These are phyloP conservation scores for Theonella swinhoei DNA, from an alignment of 37 sponge, comb jelly and placozoan genomes.

Conservation along the genomic window DNA sequence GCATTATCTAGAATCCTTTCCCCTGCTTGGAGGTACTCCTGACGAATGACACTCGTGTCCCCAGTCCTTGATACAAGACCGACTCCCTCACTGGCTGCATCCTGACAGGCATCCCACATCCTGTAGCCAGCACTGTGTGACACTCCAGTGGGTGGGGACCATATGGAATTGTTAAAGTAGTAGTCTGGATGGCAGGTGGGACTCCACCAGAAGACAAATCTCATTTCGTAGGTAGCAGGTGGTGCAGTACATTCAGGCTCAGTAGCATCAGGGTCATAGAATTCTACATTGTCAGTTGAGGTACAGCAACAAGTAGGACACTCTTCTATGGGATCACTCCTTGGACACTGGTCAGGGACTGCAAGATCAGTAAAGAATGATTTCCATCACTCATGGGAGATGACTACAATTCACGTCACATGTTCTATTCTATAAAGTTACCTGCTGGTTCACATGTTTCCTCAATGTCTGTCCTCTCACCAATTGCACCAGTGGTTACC, in stretches of 20 bases:
- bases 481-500: too few relatives aligned
- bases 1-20: slow-evolving; percentile 10
- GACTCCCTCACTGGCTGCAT: slow-evolving; percentile 30
- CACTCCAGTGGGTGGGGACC: slow-evolving; percentile 60
- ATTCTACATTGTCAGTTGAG: slow-evolving; percentile 26
- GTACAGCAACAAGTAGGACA: slow-evolving; percentile 38
- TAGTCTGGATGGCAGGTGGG: slow-evolving; percentile 37
- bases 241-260: not conserved
- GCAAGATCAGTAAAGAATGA: not conserved
- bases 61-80: slow-evolving; percentile 36
- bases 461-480: too few relatives aligned
- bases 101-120: slow-evolving; percentile 48
- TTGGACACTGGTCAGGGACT: not conserved
- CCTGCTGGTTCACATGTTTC: too few relatives aligned
- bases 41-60: not conserved
- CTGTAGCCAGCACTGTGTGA: slow-evolving; percentile 52
- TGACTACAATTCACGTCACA: too few relatives aligned
- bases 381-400: not conserved
- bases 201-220: slow-evolving; percentile 36
- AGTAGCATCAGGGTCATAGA: slow-evolving; percentile 9
- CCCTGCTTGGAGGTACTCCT: slow-evolving; percentile 23
- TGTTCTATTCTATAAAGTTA: too few relatives aligned
- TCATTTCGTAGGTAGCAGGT: slow-evolving; percentile 9
- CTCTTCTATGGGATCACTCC: not conserved
- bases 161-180: slow-evolving; percentile 11